phyloP scores from a whole-genome alignment of 2,797 vertebrate genomes.

The Neosilurus hyrtlii region DNA sequence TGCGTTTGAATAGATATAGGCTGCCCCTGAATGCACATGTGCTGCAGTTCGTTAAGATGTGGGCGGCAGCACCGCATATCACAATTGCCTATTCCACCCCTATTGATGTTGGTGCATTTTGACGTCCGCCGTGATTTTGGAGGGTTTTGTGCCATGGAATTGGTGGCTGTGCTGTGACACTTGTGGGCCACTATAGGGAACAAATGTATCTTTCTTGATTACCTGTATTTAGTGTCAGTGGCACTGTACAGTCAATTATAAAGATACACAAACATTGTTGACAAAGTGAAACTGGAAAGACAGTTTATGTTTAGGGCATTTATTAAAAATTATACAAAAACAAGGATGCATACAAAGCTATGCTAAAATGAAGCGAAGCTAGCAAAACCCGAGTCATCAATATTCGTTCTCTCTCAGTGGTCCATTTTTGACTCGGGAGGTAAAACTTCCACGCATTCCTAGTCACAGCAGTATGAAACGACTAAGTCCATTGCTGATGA shows the following conservation, averaged over 20 bases:
- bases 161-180: no score
- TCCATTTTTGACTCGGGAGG: constrained; percentile 37
- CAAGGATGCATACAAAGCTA: constrained; percentile 59
- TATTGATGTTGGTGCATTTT: no score
- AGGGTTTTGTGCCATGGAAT: no score
- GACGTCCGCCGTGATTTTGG: no score
- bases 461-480: constrained; percentile 33
- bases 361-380: constrained; percentile 58
- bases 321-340: constrained; percentile 76
- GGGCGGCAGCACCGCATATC: no score
- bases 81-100: no score
- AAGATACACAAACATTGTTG: not conserved
- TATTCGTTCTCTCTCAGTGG: constrained; percentile 20
- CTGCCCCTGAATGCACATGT: no score
- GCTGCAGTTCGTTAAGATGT: no score
- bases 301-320: constrained; percentile 54
- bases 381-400: constrained; percentile 46
- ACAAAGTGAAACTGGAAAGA: not conserved
- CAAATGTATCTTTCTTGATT: not conserved
- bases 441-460: constrained; percentile 50
- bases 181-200: not conserved
- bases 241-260: not conserved
- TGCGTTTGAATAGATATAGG: no score
- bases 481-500: constrained; percentile 29
- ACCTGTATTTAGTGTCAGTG: not conserved